A percentile compares a stretch with the other conserved stretches of the same genome.
Conservation (phyloP, 2,797 vertebrate species). For the Sebastes goodei region DNA sequence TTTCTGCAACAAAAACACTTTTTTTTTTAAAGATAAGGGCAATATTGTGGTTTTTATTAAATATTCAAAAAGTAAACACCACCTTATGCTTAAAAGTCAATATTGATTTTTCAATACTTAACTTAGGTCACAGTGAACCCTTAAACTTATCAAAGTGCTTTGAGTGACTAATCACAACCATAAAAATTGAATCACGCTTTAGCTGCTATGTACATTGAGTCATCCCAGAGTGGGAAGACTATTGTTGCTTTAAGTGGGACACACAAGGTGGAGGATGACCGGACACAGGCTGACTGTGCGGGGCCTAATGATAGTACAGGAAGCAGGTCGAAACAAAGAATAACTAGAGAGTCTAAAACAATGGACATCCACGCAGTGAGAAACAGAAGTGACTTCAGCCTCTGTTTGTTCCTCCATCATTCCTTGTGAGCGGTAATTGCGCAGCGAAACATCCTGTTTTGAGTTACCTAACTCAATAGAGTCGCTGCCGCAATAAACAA, state of each 20-base stretch:
- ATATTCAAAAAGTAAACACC: not conserved
- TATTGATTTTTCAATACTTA: not conserved
- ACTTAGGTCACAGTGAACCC: not conserved
- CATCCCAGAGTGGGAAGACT: not conserved
- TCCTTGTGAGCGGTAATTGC: constrained; percentile 79
- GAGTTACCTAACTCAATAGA: constrained; percentile 80
- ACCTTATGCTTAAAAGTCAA: not conserved
- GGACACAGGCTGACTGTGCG: constrained; percentile 28
- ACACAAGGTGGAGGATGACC: constrained; percentile 30
- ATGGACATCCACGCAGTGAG: constrained; percentile 56
- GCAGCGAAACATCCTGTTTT: constrained; percentile 81
- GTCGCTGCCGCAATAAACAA: constrained; percentile 70
- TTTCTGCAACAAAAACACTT: not conserved
- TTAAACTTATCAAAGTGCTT: not conserved
- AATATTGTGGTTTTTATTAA: not conserved
- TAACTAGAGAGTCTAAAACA: constrained; percentile 67
- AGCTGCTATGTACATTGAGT: not conserved
- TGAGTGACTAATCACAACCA: not conserved
- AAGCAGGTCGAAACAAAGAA: constrained; percentile 57
- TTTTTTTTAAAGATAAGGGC: not conserved
- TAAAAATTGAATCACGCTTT: not conserved
- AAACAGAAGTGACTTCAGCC: constrained; percentile 66
- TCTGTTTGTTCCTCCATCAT: constrained; percentile 76
- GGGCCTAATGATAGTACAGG: constrained; percentile 55
- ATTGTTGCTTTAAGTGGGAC: constrained; percentile 22